Evolutionary conservation across 2,113 vertebrate species (phyloP).

Genomic region (Serilophus lunatus): DNA sequence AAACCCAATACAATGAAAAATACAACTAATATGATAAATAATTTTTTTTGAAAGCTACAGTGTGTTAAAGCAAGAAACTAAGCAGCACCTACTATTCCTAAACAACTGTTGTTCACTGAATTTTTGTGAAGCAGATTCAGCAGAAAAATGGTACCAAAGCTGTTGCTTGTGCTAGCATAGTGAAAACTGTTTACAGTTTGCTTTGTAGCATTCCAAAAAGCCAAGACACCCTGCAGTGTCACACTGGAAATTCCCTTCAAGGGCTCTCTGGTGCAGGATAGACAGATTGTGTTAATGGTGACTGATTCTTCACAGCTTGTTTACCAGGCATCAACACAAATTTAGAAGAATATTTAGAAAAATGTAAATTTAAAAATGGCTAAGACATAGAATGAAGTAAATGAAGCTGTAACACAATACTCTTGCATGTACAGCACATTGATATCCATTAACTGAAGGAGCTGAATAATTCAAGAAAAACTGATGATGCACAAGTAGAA

Average conservation of each 20-base stretch:
- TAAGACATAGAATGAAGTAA: not conserved
- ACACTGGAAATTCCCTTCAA: not conserved
- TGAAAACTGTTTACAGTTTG: constrained; percentile 8
- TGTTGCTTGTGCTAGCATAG: not conserved
- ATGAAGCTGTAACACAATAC: not conserved
- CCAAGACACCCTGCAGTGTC: not conserved
- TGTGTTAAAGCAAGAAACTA: not conserved
- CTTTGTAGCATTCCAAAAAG: not conserved
- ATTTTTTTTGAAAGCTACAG: not conserved
- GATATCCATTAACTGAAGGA: not conserved
- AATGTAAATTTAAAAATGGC: not conserved
- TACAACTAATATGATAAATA: not conserved
- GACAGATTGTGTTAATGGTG: constrained; percentile 52
- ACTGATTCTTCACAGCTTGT: constrained; percentile 21
- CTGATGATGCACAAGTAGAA: not conserved
- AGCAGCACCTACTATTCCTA: not conserved
- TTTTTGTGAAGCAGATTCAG: not conserved
- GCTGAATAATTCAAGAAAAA: constrained; percentile 7
- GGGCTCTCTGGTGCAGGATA: not conserved
- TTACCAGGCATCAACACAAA: constrained; percentile 5
- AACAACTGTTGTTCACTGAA: not conserved
- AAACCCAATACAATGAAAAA: no score
- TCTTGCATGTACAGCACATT: not conserved
- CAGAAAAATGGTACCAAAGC: not conserved
- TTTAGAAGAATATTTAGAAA: not conserved